Evolutionary conservation across 2,797 vertebrate species (phyloP), one percentile per base, ranked within the genome.

Genomic region (Danionella dracula): DNA sequence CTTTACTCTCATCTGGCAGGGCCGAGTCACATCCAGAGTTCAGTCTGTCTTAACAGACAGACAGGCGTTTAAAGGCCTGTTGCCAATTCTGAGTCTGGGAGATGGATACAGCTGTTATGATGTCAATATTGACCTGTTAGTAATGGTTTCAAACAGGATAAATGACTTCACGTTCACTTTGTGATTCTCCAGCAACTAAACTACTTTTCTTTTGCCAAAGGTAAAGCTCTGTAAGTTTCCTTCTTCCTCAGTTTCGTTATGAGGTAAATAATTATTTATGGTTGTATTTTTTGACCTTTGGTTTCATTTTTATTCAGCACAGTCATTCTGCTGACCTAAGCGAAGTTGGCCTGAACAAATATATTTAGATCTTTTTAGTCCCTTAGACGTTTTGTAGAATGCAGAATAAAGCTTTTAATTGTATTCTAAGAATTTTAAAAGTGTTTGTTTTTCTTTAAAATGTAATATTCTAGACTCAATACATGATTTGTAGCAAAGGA

Each of bases 141-240:
- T 78, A 82, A 84, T 79, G 80, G 72, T 81, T 83, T 85, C 50
- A 72, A 46, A 0, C 8, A 65, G 11, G 15, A 15, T 17, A 44
- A 60, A 40, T 10, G 41, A 45, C 23, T 71, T 59, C 20, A 54
- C 31, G 27, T 31, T 61, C 27, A 48, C 10, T 41, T 63, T 51
- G 21, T 38, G 19, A 29, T 19, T 56, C 38, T 61, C n/a, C n/a
- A n/a, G n/a, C n/a, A n/a, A n/a, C n/a, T n/a, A n/a, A n/a, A n/a
- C n/a, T n/a, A n/a, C n/a, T n/a, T n/a, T n/a, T n/a, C n/a, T n/a
- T n/a, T n/a, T n/a, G n/a, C n/a, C n/a, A 20, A 13, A 59, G 31
- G 73, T n/a, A 76, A 80, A 78, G 23, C 66, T 79, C 38, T 78
- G 51, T 1, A 20, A 23, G 15, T 1, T 38, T 70, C 19, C 51